Percentiles rank a stretch among this genome's conserved stretches.
Conservation (phyloP, 2,113 vertebrate species). For the Mormyrus iriodes region DNA sequence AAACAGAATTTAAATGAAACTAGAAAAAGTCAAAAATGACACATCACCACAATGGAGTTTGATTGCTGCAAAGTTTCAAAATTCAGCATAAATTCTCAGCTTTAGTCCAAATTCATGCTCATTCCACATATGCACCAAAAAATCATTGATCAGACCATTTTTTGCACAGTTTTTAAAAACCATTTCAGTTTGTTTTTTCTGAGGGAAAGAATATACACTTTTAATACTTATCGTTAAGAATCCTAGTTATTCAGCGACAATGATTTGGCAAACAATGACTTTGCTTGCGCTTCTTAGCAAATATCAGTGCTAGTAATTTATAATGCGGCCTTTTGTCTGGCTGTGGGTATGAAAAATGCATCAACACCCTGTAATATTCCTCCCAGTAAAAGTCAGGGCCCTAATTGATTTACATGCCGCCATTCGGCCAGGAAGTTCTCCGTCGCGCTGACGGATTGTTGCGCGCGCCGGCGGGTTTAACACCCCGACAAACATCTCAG, state of each 20-base stretch:
- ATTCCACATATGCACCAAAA: neutral
- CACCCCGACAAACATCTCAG: constrained; percentile 85
- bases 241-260: neutral
- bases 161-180: neutral
- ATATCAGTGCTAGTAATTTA: neutral
- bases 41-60: neutral
- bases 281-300: neutral
- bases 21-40: neutral
- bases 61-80: neutral
- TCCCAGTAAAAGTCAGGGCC: constrained; percentile 38
- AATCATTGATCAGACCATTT: neutral
- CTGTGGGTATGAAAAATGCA: constrained; percentile 10
- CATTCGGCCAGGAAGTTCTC: constrained; percentile 64
- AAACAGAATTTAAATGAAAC: constrained; percentile 4
- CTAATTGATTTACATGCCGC: constrained; percentile 83
- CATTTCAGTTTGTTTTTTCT: neutral
- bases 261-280: neutral
- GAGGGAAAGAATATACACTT: neutral
- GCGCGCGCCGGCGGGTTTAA: constrained; percentile 75
- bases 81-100: neutral
- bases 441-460: constrained; percentile 85
- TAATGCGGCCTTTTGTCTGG: neutral
- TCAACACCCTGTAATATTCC: constrained; percentile 3
- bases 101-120: neutral
- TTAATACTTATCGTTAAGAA: neutral